Conservation (phyloP, 2,888 invertebrate species). For the Sisyra nigra region DNA sequence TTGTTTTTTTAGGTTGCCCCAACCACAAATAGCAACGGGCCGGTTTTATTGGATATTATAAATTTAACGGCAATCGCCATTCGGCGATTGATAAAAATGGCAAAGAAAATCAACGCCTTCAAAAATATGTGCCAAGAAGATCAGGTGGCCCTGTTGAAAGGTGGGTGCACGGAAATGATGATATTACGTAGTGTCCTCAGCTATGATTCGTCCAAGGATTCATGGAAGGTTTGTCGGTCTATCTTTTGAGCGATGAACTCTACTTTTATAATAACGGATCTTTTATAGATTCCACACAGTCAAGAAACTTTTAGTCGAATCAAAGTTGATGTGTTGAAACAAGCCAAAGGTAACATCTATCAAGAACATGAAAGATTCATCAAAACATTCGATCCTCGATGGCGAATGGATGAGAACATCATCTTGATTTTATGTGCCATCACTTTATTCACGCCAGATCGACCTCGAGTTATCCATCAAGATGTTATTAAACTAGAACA, state of each 20-base stretch:
- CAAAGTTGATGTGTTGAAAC: constrained; percentile 77
- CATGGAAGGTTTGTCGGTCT: constrained; percentile 58
- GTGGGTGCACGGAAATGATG: constrained; percentile 94
- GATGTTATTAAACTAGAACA: constrained; percentile 77
- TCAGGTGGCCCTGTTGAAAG: constrained; percentile 74
- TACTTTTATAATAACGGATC: neutral
- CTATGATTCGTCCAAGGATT: constrained; percentile 75
- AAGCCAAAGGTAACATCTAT: constrained; percentile 80
- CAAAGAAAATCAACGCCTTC: constrained; percentile 75
- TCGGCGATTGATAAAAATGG: constrained; percentile 68
- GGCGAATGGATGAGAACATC: constrained; percentile 76
- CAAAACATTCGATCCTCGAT: constrained; percentile 67
- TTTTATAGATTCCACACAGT: constrained; percentile 56
- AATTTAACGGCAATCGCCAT: constrained; percentile 88
- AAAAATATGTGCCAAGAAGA: constrained; percentile 89
- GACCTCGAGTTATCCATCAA: constrained; percentile 62
- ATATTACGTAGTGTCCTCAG: constrained; percentile 83
- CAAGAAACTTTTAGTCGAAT: constrained; percentile 62
- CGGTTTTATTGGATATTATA: constrained; percentile 64
- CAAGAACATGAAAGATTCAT: constrained; percentile 75
- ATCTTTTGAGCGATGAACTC: neutral
- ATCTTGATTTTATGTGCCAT: constrained; percentile 86
- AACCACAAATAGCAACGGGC: constrained; percentile 29
- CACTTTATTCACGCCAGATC: constrained; percentile 71
- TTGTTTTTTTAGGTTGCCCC: constrained; percentile 18